Conservation (phyloP, 2,797 vertebrate genomes). For the Platyrinchus mystaceus region DNA sequence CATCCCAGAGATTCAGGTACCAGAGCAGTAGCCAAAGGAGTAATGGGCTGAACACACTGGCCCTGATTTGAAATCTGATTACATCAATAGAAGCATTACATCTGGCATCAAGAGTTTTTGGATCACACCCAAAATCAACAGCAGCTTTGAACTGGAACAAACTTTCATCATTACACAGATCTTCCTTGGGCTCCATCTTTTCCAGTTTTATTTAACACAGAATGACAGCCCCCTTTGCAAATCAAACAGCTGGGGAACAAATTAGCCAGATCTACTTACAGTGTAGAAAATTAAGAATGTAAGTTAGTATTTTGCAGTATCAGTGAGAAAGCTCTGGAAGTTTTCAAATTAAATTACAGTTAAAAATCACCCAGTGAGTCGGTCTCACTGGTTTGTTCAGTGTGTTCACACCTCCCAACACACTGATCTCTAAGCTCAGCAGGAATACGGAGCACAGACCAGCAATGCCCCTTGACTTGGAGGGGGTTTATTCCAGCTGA, state of each 20-base stretch:
- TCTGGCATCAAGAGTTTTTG: background rate
- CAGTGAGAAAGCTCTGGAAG: background rate
- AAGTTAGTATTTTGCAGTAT: background rate
- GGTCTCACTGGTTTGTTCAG: background rate
- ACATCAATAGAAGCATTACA: background rate
- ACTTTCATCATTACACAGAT: background rate
- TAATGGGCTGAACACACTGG: background rate
- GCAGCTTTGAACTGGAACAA: background rate
- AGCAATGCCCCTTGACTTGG: background rate
- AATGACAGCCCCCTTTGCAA: background rate
- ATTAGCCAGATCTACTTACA: background rate
- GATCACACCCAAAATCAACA: background rate
- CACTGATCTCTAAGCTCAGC: background rate
- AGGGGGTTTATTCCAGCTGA: background rate
- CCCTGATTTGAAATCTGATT: background rate
- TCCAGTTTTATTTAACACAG: background rate
- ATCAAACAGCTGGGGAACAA: conserved; percentile 9
- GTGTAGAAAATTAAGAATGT: background rate
- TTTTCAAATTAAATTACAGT: background rate
- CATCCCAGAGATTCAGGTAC: background rate
- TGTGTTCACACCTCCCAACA: background rate
- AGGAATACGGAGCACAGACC: background rate
- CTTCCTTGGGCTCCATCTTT: background rate
- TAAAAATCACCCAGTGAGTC: background rate
- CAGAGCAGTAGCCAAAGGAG: background rate